These are phyloP conservation scores for Mythimna albipuncta DNA, from an alignment of 2,888 invertebrate genomes.

Conservation along the genomic window DNA sequence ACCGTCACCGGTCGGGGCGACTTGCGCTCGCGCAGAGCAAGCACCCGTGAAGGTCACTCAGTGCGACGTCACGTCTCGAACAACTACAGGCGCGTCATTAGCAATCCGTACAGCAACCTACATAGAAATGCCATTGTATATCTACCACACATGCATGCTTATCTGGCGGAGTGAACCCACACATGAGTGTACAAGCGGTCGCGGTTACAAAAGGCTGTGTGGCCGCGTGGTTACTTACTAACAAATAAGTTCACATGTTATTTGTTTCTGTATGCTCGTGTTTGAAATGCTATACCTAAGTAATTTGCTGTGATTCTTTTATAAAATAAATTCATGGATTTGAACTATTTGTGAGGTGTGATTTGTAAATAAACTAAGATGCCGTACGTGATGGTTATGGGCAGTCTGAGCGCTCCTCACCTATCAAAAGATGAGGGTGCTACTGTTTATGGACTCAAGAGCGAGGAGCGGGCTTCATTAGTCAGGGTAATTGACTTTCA, in stretches of 20 bases:
- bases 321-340: constrained; percentile 19
- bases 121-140: constrained; percentile 65
- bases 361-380: constrained; percentile 72
- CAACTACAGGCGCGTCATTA: constrained; percentile 69
- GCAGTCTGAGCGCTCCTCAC: constrained; percentile 84
- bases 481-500: constrained; percentile 71
- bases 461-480: constrained; percentile 83
- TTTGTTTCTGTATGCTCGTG: constrained; percentile 28
- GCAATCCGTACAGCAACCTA: constrained; percentile 66
- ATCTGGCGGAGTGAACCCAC: constrained; percentile 83
- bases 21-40: constrained; percentile 75
- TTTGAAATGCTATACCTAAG: constrained; percentile 73
- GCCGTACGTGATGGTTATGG: constrained; percentile 90
- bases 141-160: constrained; percentile 72
- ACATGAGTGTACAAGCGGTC: constrained; percentile 78
- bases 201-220: constrained; percentile 61
- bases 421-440: constrained; percentile 87
- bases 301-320: constrained; percentile 71
- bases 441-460: constrained; percentile 87
- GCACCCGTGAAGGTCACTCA: constrained; percentile 86
- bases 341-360: constrained; percentile 28
- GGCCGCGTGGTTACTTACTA: constrained; percentile 71
- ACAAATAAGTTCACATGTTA: constrained; percentile 36
- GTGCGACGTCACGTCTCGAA: constrained; percentile 78
- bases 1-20: constrained; percentile 37